Percentiles rank a stretch among this genome's conserved stretches.
These are phyloP conservation scores for Lepisosteus osseus DNA, from an alignment of 2,113 vertebrate species.

Conservation along the genomic window DNA sequence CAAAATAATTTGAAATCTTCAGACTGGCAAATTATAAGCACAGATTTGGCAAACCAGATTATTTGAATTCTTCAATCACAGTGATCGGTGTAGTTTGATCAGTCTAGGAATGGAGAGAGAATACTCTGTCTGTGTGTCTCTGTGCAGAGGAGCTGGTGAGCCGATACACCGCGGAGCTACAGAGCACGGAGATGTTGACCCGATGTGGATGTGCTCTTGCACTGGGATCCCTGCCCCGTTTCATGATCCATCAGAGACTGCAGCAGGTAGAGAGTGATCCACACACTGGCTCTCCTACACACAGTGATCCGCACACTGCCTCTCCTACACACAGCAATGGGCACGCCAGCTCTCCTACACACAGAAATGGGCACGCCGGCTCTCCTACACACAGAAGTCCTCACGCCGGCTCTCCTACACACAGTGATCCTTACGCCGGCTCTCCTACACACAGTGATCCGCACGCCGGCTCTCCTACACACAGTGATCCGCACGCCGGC, in stretches of 20 bases:
- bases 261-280: conserved; percentile 60
- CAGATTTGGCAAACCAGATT: too few species aligned
- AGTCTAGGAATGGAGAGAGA: too few species aligned
- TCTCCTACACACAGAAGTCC: neutral
- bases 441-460: neutral
- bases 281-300: neutral
- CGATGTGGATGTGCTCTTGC: conserved; percentile 85
- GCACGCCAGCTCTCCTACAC: neutral
- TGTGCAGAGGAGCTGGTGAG: conserved; percentile 70
- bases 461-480: neutral
- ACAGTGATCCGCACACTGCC: neutral
- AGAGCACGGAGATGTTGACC: conserved; percentile 73
- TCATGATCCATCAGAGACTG: conserved; percentile 75
- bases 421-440: neutral
- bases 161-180: conserved; percentile 73
- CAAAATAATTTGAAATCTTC: too few species aligned
- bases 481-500: neutral
- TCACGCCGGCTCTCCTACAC: neutral
- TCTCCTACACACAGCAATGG: neutral
- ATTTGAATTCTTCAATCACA: too few species aligned
- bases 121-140: conserved; percentile 9
- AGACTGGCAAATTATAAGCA: too few species aligned
- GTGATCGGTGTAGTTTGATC: too few species aligned
- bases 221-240: conserved; percentile 80
- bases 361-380: neutral